Evolutionary conservation across 1,140 invertebrate genomes (phyloP).

Genomic region (Lepeophtheirus salmonis): DNA sequence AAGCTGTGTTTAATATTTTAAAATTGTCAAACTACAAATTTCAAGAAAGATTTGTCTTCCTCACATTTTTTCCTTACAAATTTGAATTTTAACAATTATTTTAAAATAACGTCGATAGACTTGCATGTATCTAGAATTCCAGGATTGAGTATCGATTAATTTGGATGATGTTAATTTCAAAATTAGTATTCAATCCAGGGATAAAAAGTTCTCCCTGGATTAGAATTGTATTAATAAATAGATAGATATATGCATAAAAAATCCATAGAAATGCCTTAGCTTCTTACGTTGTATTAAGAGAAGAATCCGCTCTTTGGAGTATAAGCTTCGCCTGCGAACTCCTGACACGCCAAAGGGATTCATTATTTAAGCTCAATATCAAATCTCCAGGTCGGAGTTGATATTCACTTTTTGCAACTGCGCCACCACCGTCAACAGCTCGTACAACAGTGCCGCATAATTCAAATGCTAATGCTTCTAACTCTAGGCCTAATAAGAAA

Average conservation of each 20-base stretch:
- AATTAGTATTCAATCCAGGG: too few relatives aligned
- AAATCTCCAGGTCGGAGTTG: conserved; percentile 32
- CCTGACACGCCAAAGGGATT: conserved; percentile 39
- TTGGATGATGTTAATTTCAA: too few relatives aligned
- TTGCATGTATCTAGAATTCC: background rate
- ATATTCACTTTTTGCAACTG: conserved; percentile 37
- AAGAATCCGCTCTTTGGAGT: conserved; percentile 34
- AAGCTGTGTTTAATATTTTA: too few relatives aligned
- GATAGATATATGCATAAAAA: background rate
- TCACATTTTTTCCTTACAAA: too few relatives aligned
- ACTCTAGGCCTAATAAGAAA: conserved; percentile 28
- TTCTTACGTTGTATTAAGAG: background rate
- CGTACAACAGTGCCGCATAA: conserved; percentile 43
- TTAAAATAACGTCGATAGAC: background rate
- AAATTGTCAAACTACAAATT: too few relatives aligned
- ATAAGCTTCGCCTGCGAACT: conserved; percentile 43
- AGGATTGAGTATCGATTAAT: too few relatives aligned
- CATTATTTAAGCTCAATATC: conserved; percentile 39
- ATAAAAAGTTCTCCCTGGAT: too few relatives aligned
- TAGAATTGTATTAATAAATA: too few relatives aligned
- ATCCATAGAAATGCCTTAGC: background rate
- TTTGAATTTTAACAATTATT: background rate
- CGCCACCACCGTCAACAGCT: conserved; percentile 33
- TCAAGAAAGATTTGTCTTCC: too few relatives aligned
- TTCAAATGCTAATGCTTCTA: conserved; percentile 39